Percentiles rank a stretch among this genome's conserved stretches.
phyloP scores from a whole-genome alignment of 2,888 invertebrate genomes.

The Plagiodera versicolora region DNA sequence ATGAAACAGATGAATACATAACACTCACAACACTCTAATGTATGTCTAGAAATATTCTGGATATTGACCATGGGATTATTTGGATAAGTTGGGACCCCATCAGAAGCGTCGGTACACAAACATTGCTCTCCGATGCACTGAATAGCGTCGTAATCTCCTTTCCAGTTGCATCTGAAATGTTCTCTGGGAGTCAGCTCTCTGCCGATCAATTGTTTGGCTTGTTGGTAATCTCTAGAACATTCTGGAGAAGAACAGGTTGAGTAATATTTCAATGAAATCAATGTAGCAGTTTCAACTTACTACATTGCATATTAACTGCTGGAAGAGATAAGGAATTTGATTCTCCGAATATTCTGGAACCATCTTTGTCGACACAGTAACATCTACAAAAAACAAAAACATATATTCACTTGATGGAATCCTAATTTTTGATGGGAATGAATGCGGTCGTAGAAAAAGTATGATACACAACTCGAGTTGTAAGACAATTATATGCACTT shows the following conservation, averaged over 20 bases:
- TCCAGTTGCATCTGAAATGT: slow-evolving; percentile 62
- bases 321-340: slow-evolving; percentile 55
- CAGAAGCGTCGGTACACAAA: slow-evolving; percentile 62
- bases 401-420: too few species aligned
- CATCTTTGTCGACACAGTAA: slow-evolving; percentile 65
- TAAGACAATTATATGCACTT: too few species aligned
- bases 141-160: slow-evolving; percentile 69
- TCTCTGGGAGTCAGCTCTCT: slow-evolving; percentile 48
- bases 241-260: slow-evolving; percentile 47
- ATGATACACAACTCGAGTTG: too few species aligned
- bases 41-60: slow-evolving; percentile 42
- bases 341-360: slow-evolving; percentile 70
- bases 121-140: slow-evolving; percentile 66
- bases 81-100: slow-evolving; percentile 56
- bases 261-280: not conserved
- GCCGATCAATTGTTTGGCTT: slow-evolving; percentile 54
- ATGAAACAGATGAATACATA: not conserved
- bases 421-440: too few species aligned
- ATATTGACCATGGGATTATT: slow-evolving; percentile 43
- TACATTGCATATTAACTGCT: slow-evolving; percentile 47
- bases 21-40: slow-evolving; percentile 24
- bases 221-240: slow-evolving; percentile 62
- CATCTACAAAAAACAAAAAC: slow-evolving; percentile 56
- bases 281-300: slow-evolving; percentile 19
- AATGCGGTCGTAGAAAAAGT: too few species aligned